Base-by-base conservation (phyloP, 1,140 invertebrate genomes). In the Philopotamus ludificatus region DNA sequence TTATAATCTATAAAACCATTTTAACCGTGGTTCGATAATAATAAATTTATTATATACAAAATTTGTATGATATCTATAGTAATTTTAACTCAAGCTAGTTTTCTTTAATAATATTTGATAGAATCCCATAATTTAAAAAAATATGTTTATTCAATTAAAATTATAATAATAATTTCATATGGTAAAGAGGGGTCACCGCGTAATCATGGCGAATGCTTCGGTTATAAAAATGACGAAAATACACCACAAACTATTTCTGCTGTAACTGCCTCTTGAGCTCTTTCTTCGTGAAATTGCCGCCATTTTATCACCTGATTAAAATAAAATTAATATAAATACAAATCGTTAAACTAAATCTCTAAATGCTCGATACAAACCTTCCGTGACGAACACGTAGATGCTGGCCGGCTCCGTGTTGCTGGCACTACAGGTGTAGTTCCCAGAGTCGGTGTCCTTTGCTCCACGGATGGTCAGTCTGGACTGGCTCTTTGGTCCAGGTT, bases 371-470 rank as follows among this genome's bases (percentile, higher is more conserved):
- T n/a, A n/a, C 21, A 21, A 83, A 87, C 92, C 92, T 89, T 94
- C 91, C 16, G 92, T 91, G 65, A 94, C 92, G 74, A 93, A 93
- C 63, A 94, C 91, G 73, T 88, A 91, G 75, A 93, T 93, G 67
- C 88, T 92, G 59, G 91, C 91, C 44, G 91, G 87, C 75, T 93
- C 91, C 61, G 92, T 93, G 75, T 94, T 93, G 68, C 90, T 91
- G 21, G 91, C 90, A 72, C 87, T 89, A 82, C 92, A 94, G 42
- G 92, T 94, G 74, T 95, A 95, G 80, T 94, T 95, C 66, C 92
- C 92, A 26, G 92, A 92, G 77, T 95, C 92, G 28, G 87, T 85
- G 68, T 93, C 87, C 68, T 89, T 87, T 20, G 92, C 92, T 63
- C 92, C 89, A 16, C 86, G 83, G 67, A 95, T 92, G 28, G 89